A percentile compares a stretch with the other conserved stretches of the same genome.
Evolutionary conservation across 2,113 vertebrate genomes (phyloP).

Genomic region (Acinonyx jubatus): DNA sequence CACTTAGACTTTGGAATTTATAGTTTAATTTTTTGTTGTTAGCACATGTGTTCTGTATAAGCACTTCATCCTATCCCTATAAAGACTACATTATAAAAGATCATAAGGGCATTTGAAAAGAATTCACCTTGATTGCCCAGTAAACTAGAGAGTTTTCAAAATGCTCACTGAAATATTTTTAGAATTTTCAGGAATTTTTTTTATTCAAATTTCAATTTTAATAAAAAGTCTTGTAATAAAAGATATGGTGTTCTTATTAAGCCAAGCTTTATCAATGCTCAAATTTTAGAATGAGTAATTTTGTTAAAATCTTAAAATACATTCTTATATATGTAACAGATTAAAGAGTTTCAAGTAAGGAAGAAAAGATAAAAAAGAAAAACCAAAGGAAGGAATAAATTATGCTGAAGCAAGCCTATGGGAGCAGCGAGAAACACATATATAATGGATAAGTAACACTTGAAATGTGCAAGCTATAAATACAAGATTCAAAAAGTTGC

Average conservation of each 20-base stretch:
- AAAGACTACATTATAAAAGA: background rate
- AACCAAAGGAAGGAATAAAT: background rate
- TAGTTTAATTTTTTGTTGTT: background rate
- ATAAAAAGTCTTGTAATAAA: background rate
- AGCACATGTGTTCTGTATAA: background rate
- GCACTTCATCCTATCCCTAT: background rate
- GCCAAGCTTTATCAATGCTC: background rate
- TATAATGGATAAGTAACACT: background rate
- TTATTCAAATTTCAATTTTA: background rate
- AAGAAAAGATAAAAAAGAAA: background rate
- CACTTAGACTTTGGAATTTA: background rate
- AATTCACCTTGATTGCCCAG: background rate
- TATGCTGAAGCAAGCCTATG: background rate
- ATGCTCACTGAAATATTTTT: background rate
- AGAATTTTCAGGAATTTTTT: background rate
- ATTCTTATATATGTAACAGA: background rate
- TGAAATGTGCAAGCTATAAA: background rate
- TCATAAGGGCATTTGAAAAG: background rate
- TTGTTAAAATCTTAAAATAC: background rate
- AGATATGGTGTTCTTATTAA: background rate
- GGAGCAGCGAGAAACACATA: background rate
- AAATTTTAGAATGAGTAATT: background rate
- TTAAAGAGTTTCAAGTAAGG: background rate
- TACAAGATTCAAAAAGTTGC: background rate
- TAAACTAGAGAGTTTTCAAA: background rate